These are phyloP conservation scores for Willisornis vidua DNA, from an alignment of 2,113 vertebrate genomes.

Conservation along the genomic window DNA sequence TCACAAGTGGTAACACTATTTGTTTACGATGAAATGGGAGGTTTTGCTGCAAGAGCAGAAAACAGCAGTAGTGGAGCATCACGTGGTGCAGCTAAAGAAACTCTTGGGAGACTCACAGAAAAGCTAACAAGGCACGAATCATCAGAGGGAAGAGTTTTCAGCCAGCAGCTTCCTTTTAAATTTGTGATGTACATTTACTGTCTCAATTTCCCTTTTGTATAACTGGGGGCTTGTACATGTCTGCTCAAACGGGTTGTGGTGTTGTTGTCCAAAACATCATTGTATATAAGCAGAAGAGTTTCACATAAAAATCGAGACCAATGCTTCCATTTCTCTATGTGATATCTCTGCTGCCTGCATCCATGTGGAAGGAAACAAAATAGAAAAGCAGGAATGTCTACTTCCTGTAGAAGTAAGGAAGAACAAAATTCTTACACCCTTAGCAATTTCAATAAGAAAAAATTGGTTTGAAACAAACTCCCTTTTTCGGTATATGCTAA, in stretches of 20 bases:
- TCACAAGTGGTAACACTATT: conserved; percentile 65
- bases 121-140: conserved; percentile 48
- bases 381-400: rapidly evolving
- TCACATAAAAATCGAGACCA: background rate
- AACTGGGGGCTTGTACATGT: background rate
- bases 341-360: background rate
- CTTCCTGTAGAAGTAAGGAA: background rate
- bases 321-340: background rate
- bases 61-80: conserved; percentile 59
- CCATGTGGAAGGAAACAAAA: background rate
- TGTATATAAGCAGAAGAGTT: background rate
- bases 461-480: background rate
- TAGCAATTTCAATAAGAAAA: background rate
- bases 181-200: background rate
- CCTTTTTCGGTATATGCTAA: background rate
- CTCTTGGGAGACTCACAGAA: conserved; percentile 49
- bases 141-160: conserved; percentile 3
- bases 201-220: background rate
- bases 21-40: conserved; percentile 60
- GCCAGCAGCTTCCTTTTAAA: conserved; percentile 10
- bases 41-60: conserved; percentile 42
- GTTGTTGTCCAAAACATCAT: background rate
- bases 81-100: conserved; percentile 52
- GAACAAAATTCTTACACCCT: background rate
- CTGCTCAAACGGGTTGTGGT: background rate